Percentiles rank a stretch among this genome's conserved stretches.
Conservation (phyloP, 2,888 invertebrate genomes). For the Eupithecia insigniata region DNA sequence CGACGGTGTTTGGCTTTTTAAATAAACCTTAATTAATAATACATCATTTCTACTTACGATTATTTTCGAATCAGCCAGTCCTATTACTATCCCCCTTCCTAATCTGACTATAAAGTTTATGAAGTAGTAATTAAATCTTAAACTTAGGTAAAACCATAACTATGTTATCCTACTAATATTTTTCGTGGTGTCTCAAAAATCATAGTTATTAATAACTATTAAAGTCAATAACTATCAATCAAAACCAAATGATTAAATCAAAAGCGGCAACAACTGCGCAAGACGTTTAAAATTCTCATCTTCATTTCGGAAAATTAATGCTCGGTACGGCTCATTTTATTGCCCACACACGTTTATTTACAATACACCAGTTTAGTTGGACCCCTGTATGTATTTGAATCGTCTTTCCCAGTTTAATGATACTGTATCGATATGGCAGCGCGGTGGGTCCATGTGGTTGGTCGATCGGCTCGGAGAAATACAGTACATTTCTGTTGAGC, state of each 20-base stretch:
- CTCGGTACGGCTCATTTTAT: constrained; percentile 31
- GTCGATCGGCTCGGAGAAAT: not conserved
- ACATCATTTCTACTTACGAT: not conserved
- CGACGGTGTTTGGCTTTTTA: too few species aligned
- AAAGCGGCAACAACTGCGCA: constrained; percentile 18
- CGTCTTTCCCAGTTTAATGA: not conserved
- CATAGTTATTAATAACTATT: not conserved
- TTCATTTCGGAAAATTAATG: constrained; percentile 40
- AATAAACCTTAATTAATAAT: too few species aligned
- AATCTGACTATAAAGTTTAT: not conserved
- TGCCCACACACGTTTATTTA: constrained; percentile 51
- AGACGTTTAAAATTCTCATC: constrained; percentile 32
- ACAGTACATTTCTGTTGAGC: constrained; percentile 24
- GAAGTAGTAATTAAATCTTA: too few species aligned
- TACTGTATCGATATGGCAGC: constrained; percentile 31
- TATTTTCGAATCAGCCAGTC: not conserved
- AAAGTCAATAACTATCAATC: not conserved
- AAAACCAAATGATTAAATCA: not conserved
- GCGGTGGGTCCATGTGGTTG: constrained; percentile 45
- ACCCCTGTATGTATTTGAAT: constrained; percentile 28
- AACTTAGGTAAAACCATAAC: not conserved
- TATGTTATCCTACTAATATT: not conserved
- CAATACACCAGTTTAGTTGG: constrained; percentile 47
- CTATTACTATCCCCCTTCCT: not conserved
- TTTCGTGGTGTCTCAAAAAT: not conserved